Conservation (phyloP, 92 coral and sea anemone species). For the Phymanthus crucifer region DNA sequence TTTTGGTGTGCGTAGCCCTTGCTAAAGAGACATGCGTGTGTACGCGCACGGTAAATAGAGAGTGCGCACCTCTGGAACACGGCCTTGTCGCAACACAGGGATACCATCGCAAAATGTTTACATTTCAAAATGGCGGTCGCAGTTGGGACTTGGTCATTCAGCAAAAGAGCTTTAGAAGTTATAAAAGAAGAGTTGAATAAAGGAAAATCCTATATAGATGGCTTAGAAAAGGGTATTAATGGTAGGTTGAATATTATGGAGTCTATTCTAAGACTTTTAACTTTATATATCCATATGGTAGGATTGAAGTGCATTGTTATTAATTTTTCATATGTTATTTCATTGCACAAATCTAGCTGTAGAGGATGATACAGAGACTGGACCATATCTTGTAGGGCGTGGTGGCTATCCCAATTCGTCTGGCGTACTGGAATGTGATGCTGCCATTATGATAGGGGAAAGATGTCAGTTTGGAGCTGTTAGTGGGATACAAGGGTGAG, state of each 20-base stretch:
- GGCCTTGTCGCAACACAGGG: no score
- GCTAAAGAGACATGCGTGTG: no score
- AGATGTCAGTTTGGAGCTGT: conserved; percentile 69
- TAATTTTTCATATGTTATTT: no score
- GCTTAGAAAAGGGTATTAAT: conserved; percentile 66
- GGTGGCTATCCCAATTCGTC: conserved; percentile 72
- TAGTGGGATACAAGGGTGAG: conserved; percentile 69
- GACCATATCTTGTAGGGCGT: conserved; percentile 60
- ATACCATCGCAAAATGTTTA: no score
- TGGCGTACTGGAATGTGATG: conserved; percentile 76
- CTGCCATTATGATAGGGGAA: conserved; percentile 69
- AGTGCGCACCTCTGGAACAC: no score
- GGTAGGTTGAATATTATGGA: conserved; percentile 29
- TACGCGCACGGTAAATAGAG: no score
- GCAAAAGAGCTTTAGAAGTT: conserved; percentile 55
- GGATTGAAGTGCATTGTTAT: no score
- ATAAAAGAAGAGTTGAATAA: conserved; percentile 45
- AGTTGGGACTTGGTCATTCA: conserved; percentile 75
- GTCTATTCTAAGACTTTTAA: no score
- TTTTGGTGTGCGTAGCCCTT: no score
- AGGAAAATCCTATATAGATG: conserved; percentile 48
- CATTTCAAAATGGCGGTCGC: conserved; percentile 50
- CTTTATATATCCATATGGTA: no score
- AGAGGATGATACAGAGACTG: conserved; percentile 68
- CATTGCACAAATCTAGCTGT: conserved; percentile 40